A percentile compares a stretch with the other conserved stretches of the same genome.
Evolutionary conservation across 2,888 invertebrate species (phyloP).

Genomic region (Caenorhabditis becei): DNA sequence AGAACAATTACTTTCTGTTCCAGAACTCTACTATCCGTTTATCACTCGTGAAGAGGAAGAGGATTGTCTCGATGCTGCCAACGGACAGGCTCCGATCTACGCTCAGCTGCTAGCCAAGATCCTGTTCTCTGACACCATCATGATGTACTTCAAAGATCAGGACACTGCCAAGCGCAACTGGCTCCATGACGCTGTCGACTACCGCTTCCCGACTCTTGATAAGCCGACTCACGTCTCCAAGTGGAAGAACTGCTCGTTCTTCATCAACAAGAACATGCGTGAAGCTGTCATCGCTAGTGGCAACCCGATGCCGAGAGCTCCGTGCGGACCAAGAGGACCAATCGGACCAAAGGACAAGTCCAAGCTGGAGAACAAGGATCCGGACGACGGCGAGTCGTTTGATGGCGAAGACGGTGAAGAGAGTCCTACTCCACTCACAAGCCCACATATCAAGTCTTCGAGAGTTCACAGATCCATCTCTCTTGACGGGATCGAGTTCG

Average conservation of each 20-base stretch:
- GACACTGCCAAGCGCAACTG: constrained; percentile 70
- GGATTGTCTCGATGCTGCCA: constrained; percentile 54
- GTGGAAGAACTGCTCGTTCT: constrained; percentile 74
- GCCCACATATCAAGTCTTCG: constrained; percentile 9
- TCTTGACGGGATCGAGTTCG: constrained; percentile 53
- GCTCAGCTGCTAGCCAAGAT: constrained; percentile 69
- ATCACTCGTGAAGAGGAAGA: constrained; percentile 65
- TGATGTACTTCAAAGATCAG: constrained; percentile 75
- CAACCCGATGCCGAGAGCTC: constrained; percentile 50
- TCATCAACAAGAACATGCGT: constrained; percentile 72
- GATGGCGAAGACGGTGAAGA: background rate
- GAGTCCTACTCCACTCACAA: background rate
- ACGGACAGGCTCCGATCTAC: constrained; percentile 67
- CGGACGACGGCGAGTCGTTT: background rate
- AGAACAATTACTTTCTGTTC: constrained; percentile 1
- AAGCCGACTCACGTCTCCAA: constrained; percentile 66
- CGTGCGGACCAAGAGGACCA: constrained; percentile 48
- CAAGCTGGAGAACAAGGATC: constrained; percentile 18
- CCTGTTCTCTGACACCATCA: constrained; percentile 68
- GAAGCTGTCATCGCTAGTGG: constrained; percentile 56
- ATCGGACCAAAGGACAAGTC: constrained; percentile 51
- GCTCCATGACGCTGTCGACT: constrained; percentile 74
- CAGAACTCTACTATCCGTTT: constrained; percentile 67
- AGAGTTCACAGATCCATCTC: constrained; percentile 32
- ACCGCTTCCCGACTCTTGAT: constrained; percentile 71